Conservation (phyloP, 1,140 invertebrate genomes). For the Eupristina koningsbergeri region DNA sequence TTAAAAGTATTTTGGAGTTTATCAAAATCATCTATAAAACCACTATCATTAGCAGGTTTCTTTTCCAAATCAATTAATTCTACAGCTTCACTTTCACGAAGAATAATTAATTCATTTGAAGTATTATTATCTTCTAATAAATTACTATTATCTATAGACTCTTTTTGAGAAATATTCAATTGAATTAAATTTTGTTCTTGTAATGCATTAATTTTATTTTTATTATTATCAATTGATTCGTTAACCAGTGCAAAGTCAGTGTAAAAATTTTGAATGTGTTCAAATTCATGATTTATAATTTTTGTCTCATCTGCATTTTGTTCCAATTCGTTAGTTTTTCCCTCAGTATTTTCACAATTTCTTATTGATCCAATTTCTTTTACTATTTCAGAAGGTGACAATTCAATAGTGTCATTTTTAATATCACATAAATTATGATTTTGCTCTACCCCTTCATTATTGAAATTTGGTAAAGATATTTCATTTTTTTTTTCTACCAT, state of each 20-base stretch:
- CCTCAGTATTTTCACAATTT: neutral
- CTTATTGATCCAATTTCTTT: conserved; percentile 9
- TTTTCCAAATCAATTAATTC: conserved; percentile 26
- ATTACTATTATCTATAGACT: conserved; percentile 12
- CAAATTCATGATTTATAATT: conserved; percentile 28
- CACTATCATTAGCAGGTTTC: conserved; percentile 32
- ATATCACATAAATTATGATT: conserved; percentile 10
- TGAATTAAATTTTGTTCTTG: neutral
- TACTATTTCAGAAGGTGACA: neutral
- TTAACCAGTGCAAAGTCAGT: neutral
- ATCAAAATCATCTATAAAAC: conserved; percentile 46
- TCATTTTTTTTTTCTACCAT: neutral
- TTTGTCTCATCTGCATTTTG: conserved; percentile 3
- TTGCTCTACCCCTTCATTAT: neutral
- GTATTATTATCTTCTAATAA: conserved; percentile 36
- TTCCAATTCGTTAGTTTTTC: neutral
- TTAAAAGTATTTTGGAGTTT: conserved; percentile 24
- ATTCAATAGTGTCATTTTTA: conserved; percentile 1
- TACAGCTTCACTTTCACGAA: conserved; percentile 10
- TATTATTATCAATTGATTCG: neutral
- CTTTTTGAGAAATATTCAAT: neutral
- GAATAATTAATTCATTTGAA: conserved; percentile 17
- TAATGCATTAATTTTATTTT: neutral
- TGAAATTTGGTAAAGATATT: neutral
- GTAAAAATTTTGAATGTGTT: neutral